These are phyloP conservation scores for Entomyzon cyanotis DNA, from an alignment of 2,113 vertebrate genomes.

Conservation along the genomic window DNA sequence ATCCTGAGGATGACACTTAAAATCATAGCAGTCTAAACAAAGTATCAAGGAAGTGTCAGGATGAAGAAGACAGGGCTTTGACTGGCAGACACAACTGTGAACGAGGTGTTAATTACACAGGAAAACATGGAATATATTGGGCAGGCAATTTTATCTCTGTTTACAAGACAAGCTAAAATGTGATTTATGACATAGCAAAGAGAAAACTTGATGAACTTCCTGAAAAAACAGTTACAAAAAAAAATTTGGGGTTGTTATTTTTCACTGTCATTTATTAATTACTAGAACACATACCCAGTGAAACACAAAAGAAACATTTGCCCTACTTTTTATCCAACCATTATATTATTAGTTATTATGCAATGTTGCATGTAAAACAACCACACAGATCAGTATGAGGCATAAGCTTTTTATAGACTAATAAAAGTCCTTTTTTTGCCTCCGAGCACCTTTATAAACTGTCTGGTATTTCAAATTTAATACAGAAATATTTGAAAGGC, in stretches of 20 bases:
- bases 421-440: not conserved
- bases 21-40: slow-evolving; percentile 62
- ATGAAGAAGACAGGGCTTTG: slow-evolving; percentile 55
- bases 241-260: not conserved
- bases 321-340: not conserved
- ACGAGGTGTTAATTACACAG: slow-evolving; percentile 77
- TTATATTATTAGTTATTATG: not conserved
- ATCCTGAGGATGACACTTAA: slow-evolving; percentile 38
- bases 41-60: slow-evolving; percentile 70
- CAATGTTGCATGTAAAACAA: not conserved
- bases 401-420: not conserved
- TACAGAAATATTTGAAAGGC: not conserved
- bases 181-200: slow-evolving; percentile 55
- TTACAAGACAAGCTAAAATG: slow-evolving; percentile 57
- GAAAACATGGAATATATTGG: slow-evolving; percentile 63
- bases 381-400: not conserved
- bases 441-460: not conserved
- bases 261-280: not conserved
- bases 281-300: not conserved
- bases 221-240: not conserved
- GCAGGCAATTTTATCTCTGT: slow-evolving; percentile 62
- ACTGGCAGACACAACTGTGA: slow-evolving; percentile 73
- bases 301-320: not conserved
- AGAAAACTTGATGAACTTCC: not conserved
- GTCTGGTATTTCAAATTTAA: not conserved